Base-by-base conservation (phyloP, 2,113 vertebrate genomes). In the Osmerus eperlanus region DNA sequence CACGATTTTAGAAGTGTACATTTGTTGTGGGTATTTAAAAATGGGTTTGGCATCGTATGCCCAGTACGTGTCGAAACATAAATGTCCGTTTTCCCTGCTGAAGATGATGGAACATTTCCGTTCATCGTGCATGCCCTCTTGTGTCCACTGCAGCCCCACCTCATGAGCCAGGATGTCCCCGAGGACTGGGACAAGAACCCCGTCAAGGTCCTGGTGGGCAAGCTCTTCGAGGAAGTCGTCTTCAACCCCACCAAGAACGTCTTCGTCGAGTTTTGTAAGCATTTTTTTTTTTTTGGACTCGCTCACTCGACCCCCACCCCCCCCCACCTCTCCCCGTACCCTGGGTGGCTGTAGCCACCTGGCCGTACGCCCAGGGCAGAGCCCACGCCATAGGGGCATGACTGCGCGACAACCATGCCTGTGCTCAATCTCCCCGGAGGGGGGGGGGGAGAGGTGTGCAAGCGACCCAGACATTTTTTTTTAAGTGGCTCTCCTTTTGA, bases 221-320 rank as follows among this genome's bases (percentile, higher is more conserved):
- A 94, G 79, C 98, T 98, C 87, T 99, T 99, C 2, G 97, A 99
- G 68, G 95, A 99, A 73, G 88, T 99, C 1, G 96, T 89, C 69
- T 99, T 97, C 68, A 85, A 96, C 51, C 85, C 96, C 73, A 86
- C 82, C 1, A 97, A 95, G 91, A 97, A 97, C 0, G 97, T 99
- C 62, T 99, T 99, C 68, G 90, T 99, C 8, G 97, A 99, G 64
- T 99, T 99, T 83, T 99, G 97, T 99, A 86, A 96, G 97, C 87
- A 23, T 9, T 68, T 60, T 2, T 9, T 62, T 4, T 0, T 7
- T 0, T 15, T 0, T n/a, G n/a, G n/a, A 2, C 19, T 21, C 4
- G 4, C 19, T 23, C 58, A 3, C 58, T 21, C 58, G 6, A 15
- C 18, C n/a, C n/a, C n/a, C n/a, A n/a, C n/a, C n/a, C n/a, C n/a